These are phyloP conservation scores for Rhynchotus rufescens DNA, from an alignment of 2,797 vertebrate species.

Conservation along the genomic window DNA sequence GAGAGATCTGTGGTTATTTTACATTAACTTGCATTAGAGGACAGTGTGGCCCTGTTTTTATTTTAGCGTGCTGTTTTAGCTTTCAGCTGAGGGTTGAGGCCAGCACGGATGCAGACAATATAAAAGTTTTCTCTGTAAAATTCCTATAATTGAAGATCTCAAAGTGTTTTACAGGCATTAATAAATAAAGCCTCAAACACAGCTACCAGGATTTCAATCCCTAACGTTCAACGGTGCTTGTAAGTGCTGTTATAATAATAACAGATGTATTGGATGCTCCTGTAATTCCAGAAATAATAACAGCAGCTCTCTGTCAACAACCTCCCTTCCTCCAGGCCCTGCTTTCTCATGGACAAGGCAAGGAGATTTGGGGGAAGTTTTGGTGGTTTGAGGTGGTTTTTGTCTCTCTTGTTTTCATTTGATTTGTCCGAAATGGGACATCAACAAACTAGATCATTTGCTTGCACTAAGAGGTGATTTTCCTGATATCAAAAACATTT, in stretches of 20 bases:
- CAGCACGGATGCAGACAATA: not conserved
- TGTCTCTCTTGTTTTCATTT: not conserved
- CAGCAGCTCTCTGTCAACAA: constrained; percentile 52
- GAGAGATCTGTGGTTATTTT: constrained; percentile 40
- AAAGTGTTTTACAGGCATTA: constrained; percentile 63
- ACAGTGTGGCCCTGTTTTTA: not conserved
- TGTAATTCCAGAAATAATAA: constrained; percentile 59
- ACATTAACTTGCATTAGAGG: constrained; percentile 24
- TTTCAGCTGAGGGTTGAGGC: constrained; percentile 47
- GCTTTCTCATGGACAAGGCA: not conserved
- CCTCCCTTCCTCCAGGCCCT: constrained; percentile 37
- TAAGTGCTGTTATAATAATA: constrained; percentile 61
- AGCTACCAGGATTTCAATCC: constrained; percentile 64
- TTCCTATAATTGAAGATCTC: constrained; percentile 56
- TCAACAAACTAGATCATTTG: not conserved
- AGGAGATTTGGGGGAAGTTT: not conserved
- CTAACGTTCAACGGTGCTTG: constrained; percentile 46
- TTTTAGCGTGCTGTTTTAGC: not conserved
- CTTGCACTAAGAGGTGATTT: constrained; percentile 15
- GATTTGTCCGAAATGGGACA: not conserved
- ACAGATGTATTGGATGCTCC: constrained; percentile 6
- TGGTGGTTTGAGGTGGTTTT: not conserved
- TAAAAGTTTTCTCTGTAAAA: constrained; percentile 41
- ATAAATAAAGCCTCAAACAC: constrained; percentile 65
- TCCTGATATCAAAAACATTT: constrained; percentile 30